A percentile compares a stretch with the other conserved stretches of the same genome.
Evolutionary conservation across 2,797 vertebrate species (phyloP).

Genomic region (Mycteria americana): DNA sequence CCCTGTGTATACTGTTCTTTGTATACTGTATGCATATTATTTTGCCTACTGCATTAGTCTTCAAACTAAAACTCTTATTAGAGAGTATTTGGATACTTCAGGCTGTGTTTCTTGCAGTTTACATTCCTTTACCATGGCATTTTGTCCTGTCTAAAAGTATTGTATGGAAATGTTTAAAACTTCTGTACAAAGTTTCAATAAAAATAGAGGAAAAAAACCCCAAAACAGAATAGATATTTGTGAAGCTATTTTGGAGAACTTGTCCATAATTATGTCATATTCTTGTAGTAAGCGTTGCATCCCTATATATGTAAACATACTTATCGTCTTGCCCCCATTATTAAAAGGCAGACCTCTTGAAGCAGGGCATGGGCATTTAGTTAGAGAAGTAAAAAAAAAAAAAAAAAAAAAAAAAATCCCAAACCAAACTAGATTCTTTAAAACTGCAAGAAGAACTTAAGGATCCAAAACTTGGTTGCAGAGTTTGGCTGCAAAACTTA

Average conservation of each 20-base stretch:
- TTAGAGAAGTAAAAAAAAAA: neutral
- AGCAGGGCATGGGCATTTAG: neutral
- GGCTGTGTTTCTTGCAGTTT: slow-evolving; percentile 79
- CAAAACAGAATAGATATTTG: neutral
- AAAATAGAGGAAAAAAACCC: slow-evolving; percentile 62
- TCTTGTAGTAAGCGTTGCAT: neutral
- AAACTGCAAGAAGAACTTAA: neutral
- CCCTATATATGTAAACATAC: neutral
- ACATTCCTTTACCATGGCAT: slow-evolving; percentile 80
- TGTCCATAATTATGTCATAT: neutral
- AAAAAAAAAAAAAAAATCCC: neutral
- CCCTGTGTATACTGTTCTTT: slow-evolving; percentile 73
- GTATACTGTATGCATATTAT: slow-evolving; percentile 73
- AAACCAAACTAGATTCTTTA: neutral
- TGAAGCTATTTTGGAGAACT: slow-evolving; percentile 13
- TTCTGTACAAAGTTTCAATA: slow-evolving; percentile 83
- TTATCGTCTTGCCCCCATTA: fast-evolving
- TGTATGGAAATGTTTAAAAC: slow-evolving; percentile 80
- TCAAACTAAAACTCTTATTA: slow-evolving; percentile 73
- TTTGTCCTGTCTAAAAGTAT: slow-evolving; percentile 79
- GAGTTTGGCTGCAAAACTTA: neutral
- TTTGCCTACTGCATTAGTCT: slow-evolving; percentile 76
- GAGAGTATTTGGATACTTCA: slow-evolving; percentile 77
- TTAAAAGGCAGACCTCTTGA: neutral
- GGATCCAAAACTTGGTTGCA: neutral